Evolutionary conservation across 2,797 vertebrate genomes (phyloP).

Genomic region (Siniperca scherzeri): DNA sequence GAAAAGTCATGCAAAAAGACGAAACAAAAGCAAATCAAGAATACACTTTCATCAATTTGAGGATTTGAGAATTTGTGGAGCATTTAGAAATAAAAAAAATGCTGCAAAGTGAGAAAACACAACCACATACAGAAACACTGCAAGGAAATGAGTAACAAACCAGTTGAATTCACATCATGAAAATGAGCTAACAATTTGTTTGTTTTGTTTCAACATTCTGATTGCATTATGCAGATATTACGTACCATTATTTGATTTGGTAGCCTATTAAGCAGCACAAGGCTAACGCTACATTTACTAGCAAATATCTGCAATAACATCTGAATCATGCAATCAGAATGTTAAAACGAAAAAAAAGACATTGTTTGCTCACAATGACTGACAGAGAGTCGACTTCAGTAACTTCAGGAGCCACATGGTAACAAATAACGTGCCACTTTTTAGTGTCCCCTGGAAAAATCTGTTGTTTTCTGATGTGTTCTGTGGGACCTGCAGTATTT

Average conservation of each 20-base stretch:
- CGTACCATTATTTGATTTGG: not conserved
- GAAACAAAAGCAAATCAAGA: not conserved
- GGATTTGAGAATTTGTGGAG: not conserved
- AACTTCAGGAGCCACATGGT: not conserved
- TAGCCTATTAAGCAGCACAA: not conserved
- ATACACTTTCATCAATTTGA: not conserved
- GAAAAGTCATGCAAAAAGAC: not conserved
- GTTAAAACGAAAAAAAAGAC: not conserved
- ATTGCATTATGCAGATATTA: not conserved
- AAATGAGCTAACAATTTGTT: not conserved
- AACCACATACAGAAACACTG: not conserved
- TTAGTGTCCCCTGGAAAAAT: too few species aligned
- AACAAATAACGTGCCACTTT: not conserved
- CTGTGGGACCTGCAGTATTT: not conserved
- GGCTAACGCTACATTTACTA: not conserved
- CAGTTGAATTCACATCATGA: not conserved
- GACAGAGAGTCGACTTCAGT: not conserved
- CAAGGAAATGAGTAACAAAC: not conserved
- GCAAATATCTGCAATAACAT: not conserved
- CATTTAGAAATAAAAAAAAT: not conserved
- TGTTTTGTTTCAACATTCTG: not conserved
- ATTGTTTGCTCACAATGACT: not conserved
- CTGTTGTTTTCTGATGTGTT: not conserved
- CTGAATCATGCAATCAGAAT: not conserved
- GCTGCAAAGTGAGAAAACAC: not conserved